These are phyloP conservation scores for Palythoa caribaeorum DNA, from an alignment of 92 coral and sea anemone species.

Conservation along the genomic window DNA sequence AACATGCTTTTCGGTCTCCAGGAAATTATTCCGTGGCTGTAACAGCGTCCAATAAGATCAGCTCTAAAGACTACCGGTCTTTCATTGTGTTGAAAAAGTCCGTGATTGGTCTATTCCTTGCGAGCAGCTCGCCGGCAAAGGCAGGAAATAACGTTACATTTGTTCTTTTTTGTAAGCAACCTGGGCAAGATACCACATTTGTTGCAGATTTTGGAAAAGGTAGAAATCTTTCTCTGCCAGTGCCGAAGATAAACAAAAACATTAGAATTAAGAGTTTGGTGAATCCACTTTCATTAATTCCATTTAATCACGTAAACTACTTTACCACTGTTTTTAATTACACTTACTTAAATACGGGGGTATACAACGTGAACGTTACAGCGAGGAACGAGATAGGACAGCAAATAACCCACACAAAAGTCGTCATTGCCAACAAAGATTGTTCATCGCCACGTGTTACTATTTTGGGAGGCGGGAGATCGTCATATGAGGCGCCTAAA, in stretches of 20 bases:
- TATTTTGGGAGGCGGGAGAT: constrained; percentile 77
- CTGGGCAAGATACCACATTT: constrained; percentile 78
- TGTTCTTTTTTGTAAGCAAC: constrained; percentile 77
- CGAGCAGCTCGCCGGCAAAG: constrained; percentile 70
- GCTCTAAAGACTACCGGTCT: background rate
- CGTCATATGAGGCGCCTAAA: constrained; percentile 41
- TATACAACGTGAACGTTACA: constrained; percentile 63
- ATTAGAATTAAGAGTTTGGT: constrained; percentile 31
- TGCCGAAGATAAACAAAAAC: constrained; percentile 21
- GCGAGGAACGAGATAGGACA: constrained; percentile 73
- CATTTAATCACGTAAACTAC: constrained; percentile 72
- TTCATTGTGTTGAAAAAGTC: constrained; percentile 57
- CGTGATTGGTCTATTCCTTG: constrained; percentile 79
- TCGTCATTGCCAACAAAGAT: constrained; percentile 64
- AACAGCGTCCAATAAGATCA: constrained; percentile 56
- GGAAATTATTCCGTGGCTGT: constrained; percentile 74
- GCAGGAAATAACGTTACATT: constrained; percentile 69
- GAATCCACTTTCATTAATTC: constrained; percentile 58
- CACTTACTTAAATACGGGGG: constrained; percentile 52
- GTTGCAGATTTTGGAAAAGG: constrained; percentile 70
- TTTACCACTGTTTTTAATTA: constrained; percentile 63
- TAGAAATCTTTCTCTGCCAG: constrained; percentile 9
- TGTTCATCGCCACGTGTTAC: constrained; percentile 70
- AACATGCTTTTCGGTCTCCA: constrained; percentile 68
- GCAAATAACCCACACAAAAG: constrained; percentile 57